Evolutionary conservation across 2,888 invertebrate genomes (phyloP).

Genomic region (Ferdinandea cuprea): DNA sequence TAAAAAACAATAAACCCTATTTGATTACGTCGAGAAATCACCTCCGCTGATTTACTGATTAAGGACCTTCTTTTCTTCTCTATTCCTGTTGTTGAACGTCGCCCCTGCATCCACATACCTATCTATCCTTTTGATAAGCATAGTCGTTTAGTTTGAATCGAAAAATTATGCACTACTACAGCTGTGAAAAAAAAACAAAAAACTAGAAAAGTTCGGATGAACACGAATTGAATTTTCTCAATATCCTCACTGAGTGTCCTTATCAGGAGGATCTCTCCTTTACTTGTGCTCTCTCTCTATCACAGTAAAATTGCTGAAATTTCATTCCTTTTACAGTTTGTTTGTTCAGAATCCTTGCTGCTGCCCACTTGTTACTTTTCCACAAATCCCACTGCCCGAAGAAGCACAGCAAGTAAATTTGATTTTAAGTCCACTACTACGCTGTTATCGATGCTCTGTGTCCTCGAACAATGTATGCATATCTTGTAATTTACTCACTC

Average conservation of each 20-base stretch:
- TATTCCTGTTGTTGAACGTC: background rate
- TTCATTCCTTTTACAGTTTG: conserved; percentile 55
- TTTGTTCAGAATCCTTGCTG: conserved; percentile 42
- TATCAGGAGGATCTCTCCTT: conserved; percentile 32
- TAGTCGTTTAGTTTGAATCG: conserved; percentile 44
- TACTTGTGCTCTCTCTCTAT: background rate
- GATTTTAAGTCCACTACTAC: conserved; percentile 53
- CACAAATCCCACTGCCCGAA: background rate
- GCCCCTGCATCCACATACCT: background rate
- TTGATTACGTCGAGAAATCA: conserved; percentile 44
- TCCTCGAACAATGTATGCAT: conserved; percentile 62
- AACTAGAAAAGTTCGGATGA: conserved; percentile 47
- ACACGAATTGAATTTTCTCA: conserved; percentile 65
- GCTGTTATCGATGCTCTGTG: conserved; percentile 47
- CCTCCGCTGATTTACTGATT: conserved; percentile 38
- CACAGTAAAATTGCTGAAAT: conserved; percentile 55
- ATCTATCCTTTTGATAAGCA: conserved; percentile 24
- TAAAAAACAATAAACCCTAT: conserved; percentile 41
- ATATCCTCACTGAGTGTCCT: conserved; percentile 29
- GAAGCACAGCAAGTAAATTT: conserved; percentile 55
- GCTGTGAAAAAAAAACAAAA: conserved; percentile 21
- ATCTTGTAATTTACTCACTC: conserved; percentile 64
- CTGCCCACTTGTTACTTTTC: conserved; percentile 62
- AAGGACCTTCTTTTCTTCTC: conserved; percentile 20
- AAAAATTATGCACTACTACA: conserved; percentile 57